Evolutionary conservation across 1,140 invertebrate species (phyloP), one percentile per base, ranked within the genome.

Genomic region (Drosophila asahinai): DNA sequence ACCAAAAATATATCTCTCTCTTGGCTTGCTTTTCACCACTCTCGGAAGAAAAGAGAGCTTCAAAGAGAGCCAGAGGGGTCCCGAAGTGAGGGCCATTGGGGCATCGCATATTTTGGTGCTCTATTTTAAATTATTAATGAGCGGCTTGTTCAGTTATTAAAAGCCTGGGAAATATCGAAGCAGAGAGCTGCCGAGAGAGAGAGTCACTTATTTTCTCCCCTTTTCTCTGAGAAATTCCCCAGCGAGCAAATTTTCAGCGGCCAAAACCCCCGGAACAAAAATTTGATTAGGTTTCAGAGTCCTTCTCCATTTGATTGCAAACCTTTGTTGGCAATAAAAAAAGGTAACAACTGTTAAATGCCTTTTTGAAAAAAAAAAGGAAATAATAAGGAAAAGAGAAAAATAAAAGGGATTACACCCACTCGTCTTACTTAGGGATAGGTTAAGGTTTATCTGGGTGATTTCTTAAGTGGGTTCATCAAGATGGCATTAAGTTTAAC

Each of bases 111-210:
- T 82, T 82, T 86, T 77, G 82, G 80, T 86, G 84, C 79, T 90
- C 81, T 77, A 90, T 90, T 90, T 90, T 90, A 86, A 90, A 90
- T 90, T 82, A 90, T 90, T 90, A 90, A 90, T 90, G 86, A 90
- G 86, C 86, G 79, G 81, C 86, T 90, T 90, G 81, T 90, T 90
- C 86, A 91, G 86, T 90, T 90, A 90, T 90, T 90, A 90, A 90
- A 90, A 90, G 86, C 79, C 81, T 90, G 86, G 86, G 86, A 90
- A 57, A 86, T 84, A 86, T 72, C 59, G 51, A 40, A 40, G 19
- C 72, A 70, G 48, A 60, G 54, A 48, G 27, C 58, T 42, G 22
- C 51, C 45, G 2, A 78, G 51, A 73, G 60, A 47, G 19, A 27
- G 43, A 27, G 43, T 30, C 54, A 25, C 36, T 30, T 30, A 27